Conservation (phyloP, 2,888 invertebrate genomes). For the Sicus ferrugineus region DNA sequence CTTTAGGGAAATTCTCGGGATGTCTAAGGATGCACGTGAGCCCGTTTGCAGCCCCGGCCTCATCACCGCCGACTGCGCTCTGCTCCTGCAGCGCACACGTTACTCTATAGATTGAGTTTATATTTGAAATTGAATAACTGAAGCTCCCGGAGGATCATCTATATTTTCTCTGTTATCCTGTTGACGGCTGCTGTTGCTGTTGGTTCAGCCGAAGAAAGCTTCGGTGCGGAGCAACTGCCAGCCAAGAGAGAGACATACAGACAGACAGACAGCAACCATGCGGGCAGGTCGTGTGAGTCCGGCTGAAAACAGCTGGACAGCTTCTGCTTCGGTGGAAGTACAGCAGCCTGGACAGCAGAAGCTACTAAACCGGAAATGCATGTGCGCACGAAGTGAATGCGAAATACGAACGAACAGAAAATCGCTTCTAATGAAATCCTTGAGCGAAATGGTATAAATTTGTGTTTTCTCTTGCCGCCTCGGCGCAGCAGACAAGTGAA, state of each 20-base stretch:
- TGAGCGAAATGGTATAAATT: neutral
- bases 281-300: neutral
- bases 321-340: neutral
- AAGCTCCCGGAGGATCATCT: conserved; percentile 27
- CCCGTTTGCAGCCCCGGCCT: no score
- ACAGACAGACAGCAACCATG: neutral
- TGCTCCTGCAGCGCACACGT: neutral
- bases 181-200: conserved; percentile 23
- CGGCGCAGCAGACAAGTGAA: neutral
- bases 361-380: conserved; percentile 5
- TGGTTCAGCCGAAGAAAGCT: neutral
- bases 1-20: neutral
- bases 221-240: neutral
- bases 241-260: neutral
- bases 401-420: neutral
- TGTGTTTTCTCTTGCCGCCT: no score
- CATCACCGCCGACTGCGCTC: no score
- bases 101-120: conserved; percentile 29
- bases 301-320: neutral
- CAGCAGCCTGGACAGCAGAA: neutral
- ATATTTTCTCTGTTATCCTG: conserved; percentile 23
- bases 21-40: neutral
- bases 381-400: neutral
- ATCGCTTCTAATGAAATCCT: conserved; percentile 2
- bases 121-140: conserved; percentile 30